Conservation (phyloP, 2,888 invertebrate genomes). For the Cantharis lateralis region DNA sequence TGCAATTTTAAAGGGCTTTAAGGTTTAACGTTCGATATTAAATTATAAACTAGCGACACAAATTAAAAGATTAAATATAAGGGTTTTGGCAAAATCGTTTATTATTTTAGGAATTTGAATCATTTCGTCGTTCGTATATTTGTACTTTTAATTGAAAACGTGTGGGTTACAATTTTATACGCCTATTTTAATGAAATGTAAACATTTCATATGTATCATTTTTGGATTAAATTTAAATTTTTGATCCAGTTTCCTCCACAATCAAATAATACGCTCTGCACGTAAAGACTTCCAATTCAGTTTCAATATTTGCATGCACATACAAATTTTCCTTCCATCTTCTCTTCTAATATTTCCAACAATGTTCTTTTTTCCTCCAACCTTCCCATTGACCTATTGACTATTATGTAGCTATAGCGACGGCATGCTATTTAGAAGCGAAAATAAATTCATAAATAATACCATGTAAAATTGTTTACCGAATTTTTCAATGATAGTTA, state of each 20-base stretch:
- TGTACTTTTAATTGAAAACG: constrained; percentile 55
- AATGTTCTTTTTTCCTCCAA: background rate
- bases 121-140: constrained; percentile 42
- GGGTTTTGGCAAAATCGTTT: constrained; percentile 26
- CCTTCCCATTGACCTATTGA: no score
- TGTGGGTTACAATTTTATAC: constrained; percentile 52
- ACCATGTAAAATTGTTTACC: no score
- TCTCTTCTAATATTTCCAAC: background rate
- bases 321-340: background rate
- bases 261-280: constrained; percentile 40
- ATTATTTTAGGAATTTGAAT: constrained; percentile 46
- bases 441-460: no score
- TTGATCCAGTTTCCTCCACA: constrained; percentile 43
- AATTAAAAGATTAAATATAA: constrained; percentile 28
- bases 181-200: constrained; percentile 55
- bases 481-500: no score
- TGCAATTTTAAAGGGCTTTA: constrained; percentile 9
- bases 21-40: constrained; percentile 16
- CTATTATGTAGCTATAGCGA: no score
- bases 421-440: no score
- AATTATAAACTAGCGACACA: constrained; percentile 14
- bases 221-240: constrained; percentile 43
- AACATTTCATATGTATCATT: constrained; percentile 48
- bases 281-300: background rate
- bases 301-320: background rate